phyloP scores from a whole-genome alignment of 2,888 invertebrate species.

The Ametastegia equiseti region DNA sequence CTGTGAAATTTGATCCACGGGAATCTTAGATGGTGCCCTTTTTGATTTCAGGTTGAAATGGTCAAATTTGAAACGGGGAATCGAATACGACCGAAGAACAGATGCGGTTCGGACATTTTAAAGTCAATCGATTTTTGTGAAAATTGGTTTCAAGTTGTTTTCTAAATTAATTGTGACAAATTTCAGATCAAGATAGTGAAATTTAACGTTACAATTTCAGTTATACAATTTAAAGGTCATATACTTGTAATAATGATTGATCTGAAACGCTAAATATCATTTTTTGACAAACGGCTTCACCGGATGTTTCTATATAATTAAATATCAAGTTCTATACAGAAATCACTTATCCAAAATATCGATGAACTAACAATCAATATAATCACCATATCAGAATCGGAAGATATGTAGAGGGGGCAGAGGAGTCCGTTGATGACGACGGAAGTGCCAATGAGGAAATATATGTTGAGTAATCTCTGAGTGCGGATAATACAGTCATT shows the following conservation, averaged over 20 bases:
- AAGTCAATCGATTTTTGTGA: not conserved
- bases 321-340: too few relatives aligned
- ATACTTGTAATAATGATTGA: too few relatives aligned
- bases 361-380: too few relatives aligned
- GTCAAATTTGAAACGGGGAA: not conserved
- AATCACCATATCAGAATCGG: not conserved
- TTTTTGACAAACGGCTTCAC: too few relatives aligned
- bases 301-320: too few relatives aligned
- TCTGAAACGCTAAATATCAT: too few relatives aligned
- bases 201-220: too few relatives aligned
- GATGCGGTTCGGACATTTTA: not conserved
- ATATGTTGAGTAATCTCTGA: conserved; percentile 11
- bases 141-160: not conserved
- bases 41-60: not conserved
- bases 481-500: not conserved
- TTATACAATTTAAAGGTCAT: too few relatives aligned
- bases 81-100: not conserved
- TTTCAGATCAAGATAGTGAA: too few relatives aligned
- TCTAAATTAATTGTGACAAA: too few relatives aligned
- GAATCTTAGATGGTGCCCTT: not conserved
- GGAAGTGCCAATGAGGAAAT: conserved; percentile 16
- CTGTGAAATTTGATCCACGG: not conserved
- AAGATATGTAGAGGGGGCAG: conserved; percentile 17
- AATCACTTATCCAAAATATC: too few relatives aligned
- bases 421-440: conserved; percentile 32